Conservation (phyloP, 2,888 invertebrate species). For the Himalopsyche anomala region DNA sequence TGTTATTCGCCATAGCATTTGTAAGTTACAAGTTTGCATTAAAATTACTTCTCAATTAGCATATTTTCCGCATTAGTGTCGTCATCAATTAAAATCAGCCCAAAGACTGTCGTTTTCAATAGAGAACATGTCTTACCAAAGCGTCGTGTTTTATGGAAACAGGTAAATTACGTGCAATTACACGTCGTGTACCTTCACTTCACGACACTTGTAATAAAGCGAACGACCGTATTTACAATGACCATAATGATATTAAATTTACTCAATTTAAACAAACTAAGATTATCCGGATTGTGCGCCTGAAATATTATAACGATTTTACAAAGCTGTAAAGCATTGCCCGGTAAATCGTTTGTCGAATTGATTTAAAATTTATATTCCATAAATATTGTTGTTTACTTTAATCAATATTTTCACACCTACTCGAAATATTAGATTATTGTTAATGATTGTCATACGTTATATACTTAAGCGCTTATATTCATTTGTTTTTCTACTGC, state of each 20-base stretch:
- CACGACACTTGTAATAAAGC: conserved; percentile 50
- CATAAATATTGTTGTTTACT: too few relatives aligned
- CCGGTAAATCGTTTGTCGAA: neutral
- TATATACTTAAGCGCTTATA: too few relatives aligned
- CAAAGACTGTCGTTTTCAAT: conserved; percentile 59
- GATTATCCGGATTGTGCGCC: neutral
- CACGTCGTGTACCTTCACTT: conserved; percentile 46
- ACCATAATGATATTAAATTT: conserved; percentile 40
- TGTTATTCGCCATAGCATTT: neutral
- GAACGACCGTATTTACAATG: conserved; percentile 45
- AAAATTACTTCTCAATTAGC: conserved; percentile 54
- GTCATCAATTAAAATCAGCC: conserved; percentile 65
- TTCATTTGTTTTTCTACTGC: too few relatives aligned
- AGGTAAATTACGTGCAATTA: conserved; percentile 62
- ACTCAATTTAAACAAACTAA: conserved; percentile 11
- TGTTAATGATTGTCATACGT: too few relatives aligned
- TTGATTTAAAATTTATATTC: too few relatives aligned
- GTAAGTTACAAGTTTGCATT: conserved; percentile 52
- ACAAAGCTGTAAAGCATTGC: neutral
- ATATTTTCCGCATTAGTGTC: conserved; percentile 64
- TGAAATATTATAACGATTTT: neutral
- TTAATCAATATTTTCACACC: too few relatives aligned
- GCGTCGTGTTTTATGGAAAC: conserved; percentile 61
- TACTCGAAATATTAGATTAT: too few relatives aligned
- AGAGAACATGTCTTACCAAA: conserved; percentile 50